A percentile compares a stretch with the other conserved stretches of the same genome.
Evolutionary conservation across 2,113 vertebrate species (phyloP).

Genomic region (Oreochromis tanganicae): DNA sequence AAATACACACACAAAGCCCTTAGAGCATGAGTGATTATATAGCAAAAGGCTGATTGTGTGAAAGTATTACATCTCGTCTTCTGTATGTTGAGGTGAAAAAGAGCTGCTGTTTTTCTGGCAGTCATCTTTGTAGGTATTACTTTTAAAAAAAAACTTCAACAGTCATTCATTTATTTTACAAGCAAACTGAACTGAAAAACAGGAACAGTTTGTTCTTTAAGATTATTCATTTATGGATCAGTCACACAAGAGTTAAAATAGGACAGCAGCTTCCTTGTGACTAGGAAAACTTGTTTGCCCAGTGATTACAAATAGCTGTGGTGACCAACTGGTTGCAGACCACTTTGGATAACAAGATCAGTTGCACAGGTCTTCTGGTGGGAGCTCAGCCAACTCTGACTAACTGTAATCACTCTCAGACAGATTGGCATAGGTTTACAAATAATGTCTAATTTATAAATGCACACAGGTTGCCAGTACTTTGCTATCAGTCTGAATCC

Average conservation of each 20-base stretch:
- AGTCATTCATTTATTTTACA: neutral
- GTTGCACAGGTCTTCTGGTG: neutral
- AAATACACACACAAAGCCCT: neutral
- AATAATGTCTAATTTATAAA: neutral
- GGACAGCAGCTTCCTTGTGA: neutral
- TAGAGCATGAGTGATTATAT: neutral
- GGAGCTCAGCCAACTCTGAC: neutral
- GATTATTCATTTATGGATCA: neutral
- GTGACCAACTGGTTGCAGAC: neutral
- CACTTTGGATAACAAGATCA: rapidly evolving
- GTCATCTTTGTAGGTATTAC: neutral
- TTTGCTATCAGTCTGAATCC: neutral
- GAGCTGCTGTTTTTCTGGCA: neutral
- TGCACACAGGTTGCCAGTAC: rapidly evolving
- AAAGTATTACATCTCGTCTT: neutral
- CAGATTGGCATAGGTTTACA: neutral
- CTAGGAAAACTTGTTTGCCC: neutral
- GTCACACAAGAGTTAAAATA: neutral
- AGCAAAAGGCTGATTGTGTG: neutral
- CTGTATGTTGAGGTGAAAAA: neutral
- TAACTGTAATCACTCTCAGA: neutral
- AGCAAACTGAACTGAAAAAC: neutral
- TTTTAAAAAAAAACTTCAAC: neutral
- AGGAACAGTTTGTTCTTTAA: neutral
- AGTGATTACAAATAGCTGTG: neutral